These are phyloP conservation scores for Bolborhynchus lineola DNA, from an alignment of 2,113 vertebrate species.

Conservation along the genomic window DNA sequence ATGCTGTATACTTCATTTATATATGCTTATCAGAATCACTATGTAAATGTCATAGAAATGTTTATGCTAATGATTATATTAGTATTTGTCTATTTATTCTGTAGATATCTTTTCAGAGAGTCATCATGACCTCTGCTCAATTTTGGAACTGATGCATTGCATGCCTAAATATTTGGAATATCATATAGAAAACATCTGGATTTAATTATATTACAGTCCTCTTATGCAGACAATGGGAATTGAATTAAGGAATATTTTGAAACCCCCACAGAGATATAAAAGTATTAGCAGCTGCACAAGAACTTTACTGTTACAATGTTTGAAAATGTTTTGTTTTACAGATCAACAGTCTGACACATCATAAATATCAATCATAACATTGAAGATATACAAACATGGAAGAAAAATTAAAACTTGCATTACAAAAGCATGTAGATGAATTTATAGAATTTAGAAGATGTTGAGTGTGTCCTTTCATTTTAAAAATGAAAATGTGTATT, in stretches of 20 bases:
- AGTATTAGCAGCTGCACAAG: conserved; percentile 72
- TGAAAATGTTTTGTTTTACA: conserved; percentile 73
- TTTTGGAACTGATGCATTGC: conserved; percentile 57
- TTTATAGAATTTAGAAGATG: background rate
- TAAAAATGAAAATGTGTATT: background rate
- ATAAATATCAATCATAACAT: conserved; percentile 60
- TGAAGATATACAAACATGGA: conserved; percentile 19
- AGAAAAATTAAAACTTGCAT: conserved; percentile 27
- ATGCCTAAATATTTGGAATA: conserved; percentile 74
- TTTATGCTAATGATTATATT: conserved; percentile 31
- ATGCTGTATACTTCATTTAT: conserved; percentile 1
- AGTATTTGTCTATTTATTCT: conserved; percentile 54
- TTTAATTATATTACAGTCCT: conserved; percentile 70
- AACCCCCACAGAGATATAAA: conserved; percentile 71
- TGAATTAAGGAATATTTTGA: conserved; percentile 77
- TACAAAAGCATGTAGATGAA: conserved; percentile 10
- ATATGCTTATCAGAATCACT: conserved; percentile 1
- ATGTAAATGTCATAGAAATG: background rate
- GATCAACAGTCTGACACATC: conserved; percentile 68
- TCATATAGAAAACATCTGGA: conserved; percentile 69
- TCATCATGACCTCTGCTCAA: conserved; percentile 35
- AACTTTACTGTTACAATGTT: conserved; percentile 62
- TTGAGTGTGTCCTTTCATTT: background rate
- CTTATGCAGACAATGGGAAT: conserved; percentile 73
- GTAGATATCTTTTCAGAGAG: conserved; percentile 43